phyloP scores from a whole-genome alignment of 2,797 vertebrate species.

The Notolepis coatsorum region DNA sequence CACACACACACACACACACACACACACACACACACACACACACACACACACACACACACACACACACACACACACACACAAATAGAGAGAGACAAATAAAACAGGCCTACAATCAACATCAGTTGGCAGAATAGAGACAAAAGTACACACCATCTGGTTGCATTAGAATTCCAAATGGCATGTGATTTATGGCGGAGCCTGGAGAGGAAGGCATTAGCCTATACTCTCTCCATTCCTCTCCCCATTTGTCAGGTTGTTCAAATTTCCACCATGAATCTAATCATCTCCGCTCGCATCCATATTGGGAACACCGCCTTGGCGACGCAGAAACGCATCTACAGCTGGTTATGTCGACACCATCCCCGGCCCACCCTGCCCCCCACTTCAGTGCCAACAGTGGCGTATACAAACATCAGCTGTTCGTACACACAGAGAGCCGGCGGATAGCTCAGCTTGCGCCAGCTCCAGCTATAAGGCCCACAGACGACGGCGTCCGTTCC shows the following conservation, averaged over 20 bases:
- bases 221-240: constrained; percentile 61
- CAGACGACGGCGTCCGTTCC: constrained; percentile 60
- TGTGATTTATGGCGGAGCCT: constrained; percentile 59
- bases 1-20: constrained; percentile 16
- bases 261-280: constrained; percentile 56
- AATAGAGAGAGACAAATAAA: no score
- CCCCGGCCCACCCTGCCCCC: constrained; percentile 38
- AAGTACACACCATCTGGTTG: constrained; percentile 70
- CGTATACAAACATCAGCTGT: constrained; percentile 65
- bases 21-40: constrained; percentile 27
- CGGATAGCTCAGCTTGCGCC: constrained; percentile 67
- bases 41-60: background rate
- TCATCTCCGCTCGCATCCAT: constrained; percentile 54
- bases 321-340: constrained; percentile 19
- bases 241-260: constrained; percentile 63
- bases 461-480: constrained; percentile 52
- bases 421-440: constrained; percentile 41
- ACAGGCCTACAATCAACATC: constrained; percentile 43
- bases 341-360: constrained; percentile 43
- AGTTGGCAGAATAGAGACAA: constrained; percentile 58
- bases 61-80: no score
- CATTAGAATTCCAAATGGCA: constrained; percentile 63
- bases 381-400: no score
- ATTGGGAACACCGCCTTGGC: constrained; percentile 30
- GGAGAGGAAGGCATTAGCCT: constrained; percentile 51